Base-by-base conservation (phyloP, 2,113 vertebrate genomes). In the Syngnathus typhle region DNA sequence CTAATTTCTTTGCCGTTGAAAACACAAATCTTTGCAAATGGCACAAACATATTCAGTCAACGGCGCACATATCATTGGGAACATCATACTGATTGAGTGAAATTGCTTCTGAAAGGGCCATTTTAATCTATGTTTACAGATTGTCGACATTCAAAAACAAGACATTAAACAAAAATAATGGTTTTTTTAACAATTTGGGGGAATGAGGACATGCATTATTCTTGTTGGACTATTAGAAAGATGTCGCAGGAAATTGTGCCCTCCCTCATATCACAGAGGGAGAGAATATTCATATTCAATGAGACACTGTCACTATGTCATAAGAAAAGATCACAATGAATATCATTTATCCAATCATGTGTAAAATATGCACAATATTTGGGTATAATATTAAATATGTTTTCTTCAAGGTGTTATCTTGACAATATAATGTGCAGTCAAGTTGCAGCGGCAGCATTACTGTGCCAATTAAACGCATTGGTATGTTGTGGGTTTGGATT, bases 31-130 rank as follows among this genome's bases (percentile, higher is more conserved):
- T 63, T 36, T 43, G 11, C 36, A 32, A 67, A 70, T 68, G 37
- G 47, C 44, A 64, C 52, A 41, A 68, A 71, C 72, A 84, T 75
- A 83, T 79, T 76, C 75, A 61, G 79, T 84, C 72, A 80, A 84
- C 76, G 70, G 56, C 56, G 52, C 38, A 55, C 54, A 78, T 75
- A 89, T 87, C 70, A 86, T 82, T 83, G 73, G 58, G 54, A 88
- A 83, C 70, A 84, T 84, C 18, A 46, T 68, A 75, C 72, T 77
- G 75, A 79, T 21, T 13, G 64, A 64, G 74, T 64, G 36, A 15
- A 71, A 68, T 83, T 32, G 64, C 47, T 43, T 23, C 72, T 62
- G 70, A 55, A 73, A 47, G 43, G 64, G 15, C 46, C 36, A 68
- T 75, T 65, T 68, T 38, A 68, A 64, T 51, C 32, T 69, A 32